Conservation (phyloP, 1,140 invertebrate species). For the Helicorthomorpha holstii region DNA sequence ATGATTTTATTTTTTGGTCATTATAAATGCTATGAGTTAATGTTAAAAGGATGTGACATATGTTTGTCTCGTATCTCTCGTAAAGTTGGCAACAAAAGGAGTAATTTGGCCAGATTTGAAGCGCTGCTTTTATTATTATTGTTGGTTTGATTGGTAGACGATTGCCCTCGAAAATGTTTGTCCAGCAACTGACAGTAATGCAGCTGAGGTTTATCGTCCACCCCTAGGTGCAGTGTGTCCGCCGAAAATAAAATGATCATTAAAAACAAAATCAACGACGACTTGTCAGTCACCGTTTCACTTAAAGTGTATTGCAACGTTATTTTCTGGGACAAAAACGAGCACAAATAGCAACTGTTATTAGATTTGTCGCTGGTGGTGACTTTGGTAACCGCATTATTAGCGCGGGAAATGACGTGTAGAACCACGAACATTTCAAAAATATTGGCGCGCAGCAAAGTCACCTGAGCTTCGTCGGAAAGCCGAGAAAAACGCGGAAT, state of each 20-base stretch:
- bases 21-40: background rate
- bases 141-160: background rate
- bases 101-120: background rate
- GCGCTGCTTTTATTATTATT: background rate
- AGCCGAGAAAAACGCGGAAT: background rate
- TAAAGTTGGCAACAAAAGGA: background rate
- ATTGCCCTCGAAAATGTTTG: background rate
- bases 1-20: too few species aligned
- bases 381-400: background rate
- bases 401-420: background rate
- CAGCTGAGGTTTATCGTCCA: background rate
- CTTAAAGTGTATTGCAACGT: background rate
- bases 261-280: background rate
- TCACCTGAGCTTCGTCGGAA: background rate
- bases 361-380: background rate
- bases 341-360: background rate
- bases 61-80: background rate
- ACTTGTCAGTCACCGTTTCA: background rate
- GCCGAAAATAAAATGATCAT: background rate
- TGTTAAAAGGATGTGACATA: background rate
- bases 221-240: background rate
- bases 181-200: background rate
- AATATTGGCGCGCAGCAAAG: background rate
- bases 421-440: background rate
- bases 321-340: background rate